Percentiles rank a stretch among this genome's conserved stretches.
These are phyloP conservation scores for Acrocephalus scirpaceus DNA, from an alignment of 2,797 vertebrate genomes.

Conservation along the genomic window DNA sequence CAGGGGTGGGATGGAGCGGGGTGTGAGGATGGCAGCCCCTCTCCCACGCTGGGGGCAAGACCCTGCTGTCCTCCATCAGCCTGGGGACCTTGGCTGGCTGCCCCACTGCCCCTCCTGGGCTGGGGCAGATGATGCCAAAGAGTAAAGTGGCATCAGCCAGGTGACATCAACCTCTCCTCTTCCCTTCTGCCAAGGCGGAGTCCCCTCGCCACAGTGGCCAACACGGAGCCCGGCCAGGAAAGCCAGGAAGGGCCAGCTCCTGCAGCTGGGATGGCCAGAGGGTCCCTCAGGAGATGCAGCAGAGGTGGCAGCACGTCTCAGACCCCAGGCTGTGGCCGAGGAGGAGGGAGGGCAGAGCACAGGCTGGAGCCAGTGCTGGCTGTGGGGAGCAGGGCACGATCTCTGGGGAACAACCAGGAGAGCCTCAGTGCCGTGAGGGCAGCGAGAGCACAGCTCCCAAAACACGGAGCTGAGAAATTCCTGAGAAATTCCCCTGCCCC, in stretches of 20 bases:
- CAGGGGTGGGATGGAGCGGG: fast-evolving
- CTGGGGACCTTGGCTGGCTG: fast-evolving
- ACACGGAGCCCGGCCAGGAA: fast-evolving
- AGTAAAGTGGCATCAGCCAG: neutral
- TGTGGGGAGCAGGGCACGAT: neutral
- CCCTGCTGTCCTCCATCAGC: fast-evolving
- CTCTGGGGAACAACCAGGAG: fast-evolving
- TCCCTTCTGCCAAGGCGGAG: neutral
- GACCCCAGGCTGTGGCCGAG: fast-evolving
- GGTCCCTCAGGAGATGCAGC: neutral
- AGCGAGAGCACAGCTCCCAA: neutral
- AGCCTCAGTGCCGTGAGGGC: fast-evolving
- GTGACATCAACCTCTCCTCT: neutral
- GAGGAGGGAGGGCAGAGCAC: neutral
- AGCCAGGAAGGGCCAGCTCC: neutral
- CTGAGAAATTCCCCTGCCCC: neutral
- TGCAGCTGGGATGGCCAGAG: neutral
- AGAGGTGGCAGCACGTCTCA: neutral
- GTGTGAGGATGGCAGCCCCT: neutral
- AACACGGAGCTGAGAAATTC: neutral
- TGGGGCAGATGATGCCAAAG: neutral
- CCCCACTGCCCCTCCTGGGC: neutral
- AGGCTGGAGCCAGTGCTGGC: fast-evolving
- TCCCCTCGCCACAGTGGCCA: fast-evolving
- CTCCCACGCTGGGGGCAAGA: fast-evolving